phyloP scores from a whole-genome alignment of 2,888 invertebrate species.

The Seira ritae region DNA sequence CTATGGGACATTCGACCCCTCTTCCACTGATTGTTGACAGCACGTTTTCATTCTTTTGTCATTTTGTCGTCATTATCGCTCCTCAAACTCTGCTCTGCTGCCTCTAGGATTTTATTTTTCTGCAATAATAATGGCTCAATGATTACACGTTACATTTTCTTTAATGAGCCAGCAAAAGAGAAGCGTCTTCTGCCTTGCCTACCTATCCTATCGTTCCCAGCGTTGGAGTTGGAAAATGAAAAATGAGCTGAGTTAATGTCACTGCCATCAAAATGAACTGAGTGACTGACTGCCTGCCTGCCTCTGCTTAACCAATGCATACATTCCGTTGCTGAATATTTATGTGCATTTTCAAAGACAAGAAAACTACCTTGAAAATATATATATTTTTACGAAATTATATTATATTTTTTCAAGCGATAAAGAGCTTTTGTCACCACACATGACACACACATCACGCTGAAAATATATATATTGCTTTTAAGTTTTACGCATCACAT shows the following conservation, averaged over 20 bases:
- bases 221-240: slow-evolving; percentile 26
- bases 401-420: slow-evolving; percentile 2
- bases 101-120: too few species aligned
- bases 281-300: too few species aligned
- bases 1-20: slow-evolving; percentile 34
- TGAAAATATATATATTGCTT: slow-evolving; percentile 13
- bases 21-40: slow-evolving; percentile 42
- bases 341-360: not conserved
- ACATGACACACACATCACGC: too few species aligned
- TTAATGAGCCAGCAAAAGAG: slow-evolving; percentile 18
- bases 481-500: too few species aligned
- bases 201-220: not conserved
- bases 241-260: slow-evolving; percentile 44
- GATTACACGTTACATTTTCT: slow-evolving; percentile 38
- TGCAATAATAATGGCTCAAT: slow-evolving; percentile 42
- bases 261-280: slow-evolving; percentile 35
- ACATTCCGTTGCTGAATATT: not conserved
- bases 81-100: slow-evolving; percentile 8
- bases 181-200: not conserved
- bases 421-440: slow-evolving; percentile 6
- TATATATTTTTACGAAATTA: not conserved
- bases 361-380: slow-evolving; percentile 7
- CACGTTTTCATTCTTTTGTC: slow-evolving; percentile 51
- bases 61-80: slow-evolving; percentile 26
- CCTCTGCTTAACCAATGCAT: not conserved